Evolutionary conservation across 2,797 vertebrate species (phyloP), one percentile per base, ranked within the genome.

Genomic region (Cyclura pinguis): DNA sequence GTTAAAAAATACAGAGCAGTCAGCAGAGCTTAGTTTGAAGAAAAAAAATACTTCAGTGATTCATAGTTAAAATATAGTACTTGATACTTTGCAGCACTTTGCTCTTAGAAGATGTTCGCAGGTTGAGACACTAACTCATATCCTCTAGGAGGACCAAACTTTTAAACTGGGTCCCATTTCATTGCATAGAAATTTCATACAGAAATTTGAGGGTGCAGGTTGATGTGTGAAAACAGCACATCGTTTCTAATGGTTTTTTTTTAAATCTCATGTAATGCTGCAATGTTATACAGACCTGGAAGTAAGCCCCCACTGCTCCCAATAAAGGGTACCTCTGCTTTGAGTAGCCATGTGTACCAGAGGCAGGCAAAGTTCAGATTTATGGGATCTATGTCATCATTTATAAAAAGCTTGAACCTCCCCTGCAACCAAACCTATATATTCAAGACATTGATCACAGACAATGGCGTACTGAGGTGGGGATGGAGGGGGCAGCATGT

Each of bases 131-230:
- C 93, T 69, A 84, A 38, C 84, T 59, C 57, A 1, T 22, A 0
- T 80, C 90, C 92, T 92, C 89, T 94, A 92, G 93, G 94, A 94
- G 92, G 89, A 72, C 64, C 86, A 89, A 55, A 72, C 52, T 78
- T 92, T 89, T 80, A 88, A 85, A 89, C 85, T 94, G 91, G 80
- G 57, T 83, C 6, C 72, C 85, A 74, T 55, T 76, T 76, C 4
- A n/a, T 27, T 85, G 64, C 14, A 52, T n/a, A 29, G 32, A 72
- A 72, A 16, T 50, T 42, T 27, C 24, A 76, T 7, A 18, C 57
- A 24, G 13, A 73, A 35, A 73, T 50, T 32, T 42, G 59, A 9
- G 59, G 42, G 29, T 2, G 57, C 24, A 38, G 52, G 50, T 27
- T 74, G 2, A 38, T 57, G 24, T 24, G 22, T 35, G n/a, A 38